Conservation (phyloP, 2,797 vertebrate genomes). For the Tinamus major region DNA sequence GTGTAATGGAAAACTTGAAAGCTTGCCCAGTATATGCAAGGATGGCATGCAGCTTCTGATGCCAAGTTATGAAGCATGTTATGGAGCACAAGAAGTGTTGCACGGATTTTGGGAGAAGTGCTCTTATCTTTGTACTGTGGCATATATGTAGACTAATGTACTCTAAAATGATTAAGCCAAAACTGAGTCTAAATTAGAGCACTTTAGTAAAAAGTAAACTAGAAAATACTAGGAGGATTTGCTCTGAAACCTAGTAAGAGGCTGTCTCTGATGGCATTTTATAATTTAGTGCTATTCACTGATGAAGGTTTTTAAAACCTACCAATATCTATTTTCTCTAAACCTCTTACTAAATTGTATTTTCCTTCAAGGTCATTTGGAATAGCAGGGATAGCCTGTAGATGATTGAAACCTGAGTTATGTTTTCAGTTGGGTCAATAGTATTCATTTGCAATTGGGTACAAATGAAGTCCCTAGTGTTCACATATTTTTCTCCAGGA, state of each 20-base stretch:
- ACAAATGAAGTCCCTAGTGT: background rate
- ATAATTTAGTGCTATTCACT: background rate
- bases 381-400: background rate
- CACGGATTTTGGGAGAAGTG: background rate
- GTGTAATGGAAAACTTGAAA: background rate
- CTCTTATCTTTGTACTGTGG: background rate
- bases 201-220: background rate
- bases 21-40: background rate
- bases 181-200: background rate
- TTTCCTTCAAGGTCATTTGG: background rate
- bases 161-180: background rate
- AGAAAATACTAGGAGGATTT: no score
- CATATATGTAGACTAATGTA: background rate
- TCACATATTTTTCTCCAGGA: background rate
- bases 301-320: background rate
- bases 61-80: background rate
- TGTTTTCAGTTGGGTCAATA: background rate
- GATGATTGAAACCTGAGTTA: background rate
- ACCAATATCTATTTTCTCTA: background rate
- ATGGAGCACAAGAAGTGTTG: background rate
- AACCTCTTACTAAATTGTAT: background rate
- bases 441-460: background rate
- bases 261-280: no score
- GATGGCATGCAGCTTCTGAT: background rate
- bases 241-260: no score